A percentile compares a stretch with the other conserved stretches of the same genome.
Evolutionary conservation across 2,888 invertebrate genomes (phyloP).

Genomic region (Pristionchus entomophagus): DNA sequence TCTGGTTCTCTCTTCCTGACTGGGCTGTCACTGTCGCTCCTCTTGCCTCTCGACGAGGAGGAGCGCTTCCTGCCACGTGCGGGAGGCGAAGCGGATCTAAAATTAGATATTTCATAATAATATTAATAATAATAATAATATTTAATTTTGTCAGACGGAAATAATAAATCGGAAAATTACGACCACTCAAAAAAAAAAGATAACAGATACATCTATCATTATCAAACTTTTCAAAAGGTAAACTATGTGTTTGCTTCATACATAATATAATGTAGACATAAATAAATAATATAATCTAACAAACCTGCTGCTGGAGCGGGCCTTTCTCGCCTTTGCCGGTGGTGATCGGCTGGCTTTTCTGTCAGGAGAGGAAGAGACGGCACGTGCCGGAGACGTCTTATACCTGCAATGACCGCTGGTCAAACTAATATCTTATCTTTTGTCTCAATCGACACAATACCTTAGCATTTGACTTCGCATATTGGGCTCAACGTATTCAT

Average conservation of each 20-base stretch:
- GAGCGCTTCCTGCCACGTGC: slow-evolving; percentile 25
- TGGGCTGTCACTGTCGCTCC: slow-evolving; percentile 35
- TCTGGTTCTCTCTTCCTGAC: slow-evolving; percentile 20
- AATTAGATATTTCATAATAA: no score
- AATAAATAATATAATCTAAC: background rate
- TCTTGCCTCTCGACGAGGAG: background rate
- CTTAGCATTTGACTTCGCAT: no score
- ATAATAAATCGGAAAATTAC: no score
- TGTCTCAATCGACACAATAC: no score
- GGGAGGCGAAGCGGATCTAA: slow-evolving; percentile 13
- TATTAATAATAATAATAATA: no score
- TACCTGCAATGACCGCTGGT: background rate
- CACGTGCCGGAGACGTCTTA: slow-evolving; percentile 8
- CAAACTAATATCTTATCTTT: no score
- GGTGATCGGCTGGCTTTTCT: slow-evolving; percentile 28
- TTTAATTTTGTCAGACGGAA: background rate
- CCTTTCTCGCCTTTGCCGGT: slow-evolving; percentile 1
- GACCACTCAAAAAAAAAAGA: no score
- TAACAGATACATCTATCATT: no score
- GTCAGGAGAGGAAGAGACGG: background rate
- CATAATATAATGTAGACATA: background rate
- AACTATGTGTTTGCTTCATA: no score
- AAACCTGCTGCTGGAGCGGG: slow-evolving; percentile 12
- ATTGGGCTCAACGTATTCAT: no score
- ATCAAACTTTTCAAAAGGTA: no score